These are phyloP conservation scores for Psilopsiagon aymara DNA, from an alignment of 2,113 vertebrate genomes.

Conservation along the genomic window DNA sequence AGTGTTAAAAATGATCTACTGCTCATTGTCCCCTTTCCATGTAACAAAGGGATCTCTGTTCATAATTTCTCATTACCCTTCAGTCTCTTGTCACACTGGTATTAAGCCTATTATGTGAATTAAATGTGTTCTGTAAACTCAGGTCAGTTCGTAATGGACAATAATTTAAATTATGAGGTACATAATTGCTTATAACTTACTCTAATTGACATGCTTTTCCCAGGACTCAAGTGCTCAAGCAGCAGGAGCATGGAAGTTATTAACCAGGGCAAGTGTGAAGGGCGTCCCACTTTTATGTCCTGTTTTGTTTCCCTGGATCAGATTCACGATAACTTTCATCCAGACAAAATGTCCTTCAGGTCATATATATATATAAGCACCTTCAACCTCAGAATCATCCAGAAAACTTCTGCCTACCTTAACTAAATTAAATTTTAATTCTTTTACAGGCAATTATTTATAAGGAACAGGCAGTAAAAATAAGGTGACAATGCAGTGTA, in stretches of 20 bases:
- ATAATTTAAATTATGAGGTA: conserved; percentile 44
- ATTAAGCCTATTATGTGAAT: conserved; percentile 1
- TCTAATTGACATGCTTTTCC: conserved; percentile 57
- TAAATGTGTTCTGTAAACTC: conserved; percentile 39
- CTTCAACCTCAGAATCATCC: background rate
- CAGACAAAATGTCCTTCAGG: background rate
- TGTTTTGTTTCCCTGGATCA: background rate
- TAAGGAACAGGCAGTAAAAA: background rate
- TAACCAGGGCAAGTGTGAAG: conserved; percentile 46
- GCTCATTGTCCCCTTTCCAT: background rate
- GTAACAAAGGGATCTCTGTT: background rate
- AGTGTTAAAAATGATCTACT: background rate
- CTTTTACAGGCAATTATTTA: background rate
- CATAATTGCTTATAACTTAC: conserved; percentile 26
- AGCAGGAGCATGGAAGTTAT: background rate
- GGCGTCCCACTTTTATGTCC: conserved; percentile 10
- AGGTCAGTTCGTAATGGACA: conserved; percentile 48
- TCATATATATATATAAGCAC: background rate
- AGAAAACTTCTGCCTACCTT: background rate
- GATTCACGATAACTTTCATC: background rate
- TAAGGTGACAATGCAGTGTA: background rate
- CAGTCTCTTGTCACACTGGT: background rate
- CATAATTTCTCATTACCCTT: conserved; percentile 8
- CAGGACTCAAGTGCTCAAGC: background rate
- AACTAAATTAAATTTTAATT: background rate